These are phyloP conservation scores for Heterohyrax brucei DNA, from an alignment of 2,797 vertebrate species.

Conservation along the genomic window DNA sequence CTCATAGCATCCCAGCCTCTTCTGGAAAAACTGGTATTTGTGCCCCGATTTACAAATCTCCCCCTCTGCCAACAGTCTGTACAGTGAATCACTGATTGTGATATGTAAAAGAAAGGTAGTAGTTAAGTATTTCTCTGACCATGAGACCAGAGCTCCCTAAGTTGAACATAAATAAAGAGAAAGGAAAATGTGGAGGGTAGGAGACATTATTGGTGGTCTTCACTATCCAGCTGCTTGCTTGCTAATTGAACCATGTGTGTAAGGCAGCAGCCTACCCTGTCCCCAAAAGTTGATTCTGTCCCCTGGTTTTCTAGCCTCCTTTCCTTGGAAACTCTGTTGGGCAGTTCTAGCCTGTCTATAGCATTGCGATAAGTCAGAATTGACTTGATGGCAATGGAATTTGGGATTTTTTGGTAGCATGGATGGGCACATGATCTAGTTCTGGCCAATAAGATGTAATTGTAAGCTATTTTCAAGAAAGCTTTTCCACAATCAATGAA, in stretches of 20 bases:
- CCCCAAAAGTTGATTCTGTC: background rate
- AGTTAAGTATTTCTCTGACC: background rate
- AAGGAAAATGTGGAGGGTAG: background rate
- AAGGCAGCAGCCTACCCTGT: background rate
- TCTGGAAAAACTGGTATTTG: background rate
- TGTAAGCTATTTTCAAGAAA: background rate
- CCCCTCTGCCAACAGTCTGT: background rate
- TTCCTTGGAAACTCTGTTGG: too few species aligned
- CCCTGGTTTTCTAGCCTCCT: background rate
- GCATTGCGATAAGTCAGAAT: too few species aligned
- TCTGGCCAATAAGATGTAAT: background rate
- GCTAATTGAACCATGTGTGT: background rate
- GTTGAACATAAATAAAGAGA: background rate
- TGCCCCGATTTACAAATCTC: slow-evolving; percentile 28
- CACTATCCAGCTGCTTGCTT: background rate
- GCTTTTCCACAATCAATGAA: background rate
- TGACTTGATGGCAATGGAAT: too few species aligned
- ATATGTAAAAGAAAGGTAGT: background rate
- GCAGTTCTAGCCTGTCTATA: too few species aligned
- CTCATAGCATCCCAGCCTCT: background rate
- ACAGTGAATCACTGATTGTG: background rate
- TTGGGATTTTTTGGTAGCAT: background rate
- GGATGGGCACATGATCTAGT: background rate
- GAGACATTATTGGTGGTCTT: background rate
- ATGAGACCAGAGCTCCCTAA: background rate